Percentiles rank a stretch among this genome's conserved stretches.
Conservation (phyloP, 2,797 vertebrate genomes). For the Somateria mollissima region DNA sequence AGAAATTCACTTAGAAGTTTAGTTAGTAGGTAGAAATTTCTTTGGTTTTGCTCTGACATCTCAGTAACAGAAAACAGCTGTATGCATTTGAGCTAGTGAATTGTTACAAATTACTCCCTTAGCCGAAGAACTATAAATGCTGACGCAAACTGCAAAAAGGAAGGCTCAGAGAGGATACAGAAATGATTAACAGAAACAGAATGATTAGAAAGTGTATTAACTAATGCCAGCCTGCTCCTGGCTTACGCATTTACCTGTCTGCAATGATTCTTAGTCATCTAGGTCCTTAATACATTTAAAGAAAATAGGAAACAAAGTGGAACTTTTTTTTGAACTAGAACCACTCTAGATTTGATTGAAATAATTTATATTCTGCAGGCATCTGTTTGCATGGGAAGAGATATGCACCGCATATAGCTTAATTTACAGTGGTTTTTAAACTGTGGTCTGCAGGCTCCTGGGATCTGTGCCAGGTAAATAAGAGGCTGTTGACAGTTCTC, state of each 20-base stretch:
- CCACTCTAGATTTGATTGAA: neutral
- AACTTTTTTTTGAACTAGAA: neutral
- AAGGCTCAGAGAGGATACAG: neutral
- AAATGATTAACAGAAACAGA: neutral
- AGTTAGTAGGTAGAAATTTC: neutral
- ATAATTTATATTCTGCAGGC: neutral
- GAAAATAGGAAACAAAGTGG: neutral
- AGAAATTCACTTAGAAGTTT: neutral
- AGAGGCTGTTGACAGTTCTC: slow-evolving; percentile 25
- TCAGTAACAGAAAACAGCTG: neutral
- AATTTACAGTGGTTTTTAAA: neutral
- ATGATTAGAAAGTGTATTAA: neutral
- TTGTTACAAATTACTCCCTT: neutral
- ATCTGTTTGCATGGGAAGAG: neutral
- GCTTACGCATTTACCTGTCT: neutral
- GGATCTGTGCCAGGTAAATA: neutral
- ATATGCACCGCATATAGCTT: neutral
- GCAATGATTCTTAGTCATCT: neutral
- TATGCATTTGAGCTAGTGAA: neutral
- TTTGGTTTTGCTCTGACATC: neutral
- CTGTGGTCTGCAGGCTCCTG: neutral
- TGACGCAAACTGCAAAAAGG: neutral
- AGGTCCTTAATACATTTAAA: neutral
- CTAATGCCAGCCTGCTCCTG: neutral
- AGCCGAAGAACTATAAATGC: neutral